Evolutionary conservation across 1,140 invertebrate genomes (phyloP), one percentile per base, ranked within the genome.

Genomic region (Oryctes rhinoceros): DNA sequence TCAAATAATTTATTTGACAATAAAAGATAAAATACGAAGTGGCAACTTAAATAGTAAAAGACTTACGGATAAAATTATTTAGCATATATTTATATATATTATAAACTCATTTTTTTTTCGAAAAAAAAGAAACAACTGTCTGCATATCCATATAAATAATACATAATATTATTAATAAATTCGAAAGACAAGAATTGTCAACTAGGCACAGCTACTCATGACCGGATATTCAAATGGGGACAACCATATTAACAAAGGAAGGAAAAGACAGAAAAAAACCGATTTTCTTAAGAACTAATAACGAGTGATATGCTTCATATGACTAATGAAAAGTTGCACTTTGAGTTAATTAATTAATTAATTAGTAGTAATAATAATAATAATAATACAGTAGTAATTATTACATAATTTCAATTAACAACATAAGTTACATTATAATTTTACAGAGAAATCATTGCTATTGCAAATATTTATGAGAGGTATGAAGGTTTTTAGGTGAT

Each of bases 1-100:
- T 71, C 65, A 71, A 71, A 71, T 71, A 71, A 71, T 71, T 71
- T 71, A 71, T 71, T 59, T 71, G 65, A 71, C 65, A 71, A 24
- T 18, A 71, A 71, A 71, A 24, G 20, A 71, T 24, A 67, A 71
- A 71, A 71, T 71, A 71, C 65, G 24, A 67, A 67, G 18, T 71
- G 24, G 65, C 65, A 71, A 71, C 65, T 71, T 71, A 71, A 37
- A 24, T 24, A 37, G 15, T 71, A 71, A 44, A 44, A 71, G 35
- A 71, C 65, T 37, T 71, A 71, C 65, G 20, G 35, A 71, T 71
- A 30, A 71, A 71, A 71, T 71, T 15, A 71, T 71, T 10, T 35
- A 35, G 24, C 24, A 37, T 11, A 71, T 24, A 37, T 35, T 24
- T 37, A 62, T 18, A 44, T 44, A 44, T 44, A 44, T 44, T 44